These are phyloP conservation scores for Luscinia luscinia DNA, from an alignment of 2,797 vertebrate species.

Conservation along the genomic window DNA sequence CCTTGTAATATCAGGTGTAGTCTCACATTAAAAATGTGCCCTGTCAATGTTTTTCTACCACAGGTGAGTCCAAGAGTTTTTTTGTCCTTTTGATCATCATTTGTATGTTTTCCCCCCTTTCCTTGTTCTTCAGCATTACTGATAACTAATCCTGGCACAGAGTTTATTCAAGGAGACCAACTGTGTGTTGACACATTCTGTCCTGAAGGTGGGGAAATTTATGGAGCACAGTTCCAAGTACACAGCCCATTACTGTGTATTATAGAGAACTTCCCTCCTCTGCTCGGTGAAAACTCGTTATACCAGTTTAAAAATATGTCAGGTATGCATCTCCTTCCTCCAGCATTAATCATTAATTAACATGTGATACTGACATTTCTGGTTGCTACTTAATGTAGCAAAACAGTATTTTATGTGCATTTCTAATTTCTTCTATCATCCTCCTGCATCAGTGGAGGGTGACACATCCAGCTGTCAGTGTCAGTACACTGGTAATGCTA, in stretches of 20 bases:
- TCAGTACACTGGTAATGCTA: neutral
- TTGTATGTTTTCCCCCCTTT: neutral
- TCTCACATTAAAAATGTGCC: neutral
- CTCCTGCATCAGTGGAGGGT: neutral
- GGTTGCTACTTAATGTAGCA: conserved; percentile 35
- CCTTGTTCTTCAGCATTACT: neutral
- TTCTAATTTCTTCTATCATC: neutral
- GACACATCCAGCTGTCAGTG: neutral
- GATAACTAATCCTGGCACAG: neutral
- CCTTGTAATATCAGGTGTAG: neutral
- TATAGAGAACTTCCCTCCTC: conserved; percentile 30
- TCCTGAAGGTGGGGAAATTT: conserved; percentile 60
- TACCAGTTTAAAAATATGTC: conserved; percentile 66
- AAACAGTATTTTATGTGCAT: neutral
- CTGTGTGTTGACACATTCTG: conserved; percentile 45
- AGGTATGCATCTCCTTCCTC: conserved; percentile 59
- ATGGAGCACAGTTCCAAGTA: conserved; percentile 33
- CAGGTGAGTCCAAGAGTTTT: neutral
- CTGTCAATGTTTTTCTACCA: neutral
- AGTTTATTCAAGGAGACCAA: neutral
- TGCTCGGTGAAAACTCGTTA: conserved; percentile 32
- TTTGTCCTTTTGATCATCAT: neutral
- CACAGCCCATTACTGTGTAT: conserved; percentile 21
- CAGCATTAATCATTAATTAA: conserved; percentile 65
- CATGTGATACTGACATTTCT: conserved; percentile 61